Base-by-base conservation (phyloP, 2,888 invertebrate genomes). In the Luperina testacea region DNA sequence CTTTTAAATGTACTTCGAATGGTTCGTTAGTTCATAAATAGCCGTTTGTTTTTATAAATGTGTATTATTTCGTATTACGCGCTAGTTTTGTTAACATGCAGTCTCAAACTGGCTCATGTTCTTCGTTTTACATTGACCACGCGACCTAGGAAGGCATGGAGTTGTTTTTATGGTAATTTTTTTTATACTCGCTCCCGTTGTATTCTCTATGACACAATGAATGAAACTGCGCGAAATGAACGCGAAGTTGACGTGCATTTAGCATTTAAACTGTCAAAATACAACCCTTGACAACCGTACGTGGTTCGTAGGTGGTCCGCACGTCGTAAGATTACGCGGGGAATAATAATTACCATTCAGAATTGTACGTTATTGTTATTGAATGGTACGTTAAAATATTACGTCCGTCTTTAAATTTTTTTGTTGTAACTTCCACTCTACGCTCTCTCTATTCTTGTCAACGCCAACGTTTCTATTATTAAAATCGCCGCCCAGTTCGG, bases 21-120 rank as follows among this genome's bases (percentile, higher is more conserved):
- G 42, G 24, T 13, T 51, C 38, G 20, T 17, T n/a, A 32, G 71
- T 75, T 71, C 20, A 5, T 64, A 72, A 75, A 72, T 78, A 80
- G 51, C 38, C 51, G 45, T 77, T 69, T 73, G 72, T 65, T 59
- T 32, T 79, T 83, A 80, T 76, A 80, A 67, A 51, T 80, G 80
- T 67, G 81, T 81, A 68, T 85, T 87, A 77, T 85, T 86, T 80
- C 80, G 79, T 74, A 78, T 87, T 81, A 85, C 86, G 88, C 90
- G 89, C 85, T 77, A 89, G 92, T 92, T 94, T 94, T 94, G 93
- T 93, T 93, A 93, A 92, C 89, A 91, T 88, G 89, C 94, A 90
- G 90, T 88, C 90, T 89, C 92, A 92, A 91, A 96, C 96, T 96
- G 95, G 90, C 86, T 83, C 92, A 91, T 91, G 90, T 92, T 94